A percentile compares a stretch with the other conserved stretches of the same genome.
Evolutionary conservation across 1,140 invertebrate genomes (phyloP).

Genomic region (Gryon sp.): DNA sequence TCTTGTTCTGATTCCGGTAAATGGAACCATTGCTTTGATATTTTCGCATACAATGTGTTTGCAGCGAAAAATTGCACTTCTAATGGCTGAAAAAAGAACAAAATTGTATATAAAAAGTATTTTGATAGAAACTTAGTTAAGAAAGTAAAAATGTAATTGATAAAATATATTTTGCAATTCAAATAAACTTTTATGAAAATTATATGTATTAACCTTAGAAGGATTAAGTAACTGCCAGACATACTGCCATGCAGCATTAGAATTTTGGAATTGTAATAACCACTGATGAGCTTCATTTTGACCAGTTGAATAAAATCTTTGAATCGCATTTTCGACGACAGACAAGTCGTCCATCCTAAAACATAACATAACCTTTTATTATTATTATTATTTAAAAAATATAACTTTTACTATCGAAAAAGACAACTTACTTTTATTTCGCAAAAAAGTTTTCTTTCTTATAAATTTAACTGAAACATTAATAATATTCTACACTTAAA

Average conservation of each 20-base stretch:
- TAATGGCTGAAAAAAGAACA: slow-evolving; percentile 82
- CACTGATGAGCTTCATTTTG: slow-evolving; percentile 88
- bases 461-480: too few relatives aligned
- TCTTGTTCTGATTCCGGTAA: slow-evolving; percentile 88
- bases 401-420: too few relatives aligned
- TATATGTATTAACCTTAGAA: slow-evolving; percentile 80
- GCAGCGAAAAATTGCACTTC: slow-evolving; percentile 97
- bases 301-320: slow-evolving; percentile 80
- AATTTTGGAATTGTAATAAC: slow-evolving; percentile 89
- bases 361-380: neutral
- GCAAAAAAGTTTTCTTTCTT: too few relatives aligned
- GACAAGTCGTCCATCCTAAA: slow-evolving; percentile 58
- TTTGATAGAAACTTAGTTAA: neutral
- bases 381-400: too few relatives aligned
- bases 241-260: slow-evolving; percentile 92
- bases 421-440: too few relatives aligned
- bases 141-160: slow-evolving; percentile 1
- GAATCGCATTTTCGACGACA: slow-evolving; percentile 79
- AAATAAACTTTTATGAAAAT: neutral
- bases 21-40: slow-evolving; percentile 92
- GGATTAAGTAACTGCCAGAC: slow-evolving; percentile 91
- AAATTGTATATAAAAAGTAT: slow-evolving; percentile 6
- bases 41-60: slow-evolving; percentile 91
- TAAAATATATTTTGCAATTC: neutral
- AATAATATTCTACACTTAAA: too few relatives aligned